Evolutionary conservation across 2,797 vertebrate species (phyloP).

Genomic region (Zalophus californianus): DNA sequence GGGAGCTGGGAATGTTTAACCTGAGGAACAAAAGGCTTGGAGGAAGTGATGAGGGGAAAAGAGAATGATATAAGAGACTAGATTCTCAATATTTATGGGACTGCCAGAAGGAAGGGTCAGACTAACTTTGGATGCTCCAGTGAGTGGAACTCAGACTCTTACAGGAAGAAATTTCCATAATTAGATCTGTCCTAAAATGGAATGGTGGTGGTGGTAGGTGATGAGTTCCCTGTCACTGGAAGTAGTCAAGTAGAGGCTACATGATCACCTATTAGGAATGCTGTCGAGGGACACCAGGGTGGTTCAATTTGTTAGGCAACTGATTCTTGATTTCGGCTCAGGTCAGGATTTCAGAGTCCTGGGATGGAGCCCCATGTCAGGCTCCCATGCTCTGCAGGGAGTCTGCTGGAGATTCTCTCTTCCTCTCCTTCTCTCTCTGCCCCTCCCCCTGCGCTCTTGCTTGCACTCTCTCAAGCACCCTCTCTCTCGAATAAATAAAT

Average conservation of each 20-base stretch:
- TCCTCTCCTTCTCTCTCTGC: neutral
- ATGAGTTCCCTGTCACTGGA: neutral
- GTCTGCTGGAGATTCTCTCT: neutral
- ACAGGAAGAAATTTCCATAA: neutral
- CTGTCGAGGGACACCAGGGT: neutral
- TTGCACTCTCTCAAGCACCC: neutral
- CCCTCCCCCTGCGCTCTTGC: neutral
- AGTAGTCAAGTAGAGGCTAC: neutral
- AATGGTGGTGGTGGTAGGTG: neutral
- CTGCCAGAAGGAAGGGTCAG: neutral
- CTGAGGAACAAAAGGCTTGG: neutral
- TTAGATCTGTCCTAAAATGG: neutral
- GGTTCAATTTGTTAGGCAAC: neutral
- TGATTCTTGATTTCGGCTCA: neutral
- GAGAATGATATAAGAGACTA: neutral
- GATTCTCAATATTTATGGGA: neutral
- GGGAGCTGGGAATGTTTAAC: neutral
- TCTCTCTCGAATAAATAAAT: neutral
- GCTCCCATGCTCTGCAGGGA: accelerated
- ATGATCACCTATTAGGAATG: neutral
- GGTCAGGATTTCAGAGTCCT: neutral
- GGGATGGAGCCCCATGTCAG: neutral
- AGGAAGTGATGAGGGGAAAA: neutral
- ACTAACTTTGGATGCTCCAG: neutral
- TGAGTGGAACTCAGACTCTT: neutral